Evolutionary conservation across 2,113 vertebrate species (phyloP), one percentile per base, ranked within the genome.

Genomic region (Gyps fulvus): DNA sequence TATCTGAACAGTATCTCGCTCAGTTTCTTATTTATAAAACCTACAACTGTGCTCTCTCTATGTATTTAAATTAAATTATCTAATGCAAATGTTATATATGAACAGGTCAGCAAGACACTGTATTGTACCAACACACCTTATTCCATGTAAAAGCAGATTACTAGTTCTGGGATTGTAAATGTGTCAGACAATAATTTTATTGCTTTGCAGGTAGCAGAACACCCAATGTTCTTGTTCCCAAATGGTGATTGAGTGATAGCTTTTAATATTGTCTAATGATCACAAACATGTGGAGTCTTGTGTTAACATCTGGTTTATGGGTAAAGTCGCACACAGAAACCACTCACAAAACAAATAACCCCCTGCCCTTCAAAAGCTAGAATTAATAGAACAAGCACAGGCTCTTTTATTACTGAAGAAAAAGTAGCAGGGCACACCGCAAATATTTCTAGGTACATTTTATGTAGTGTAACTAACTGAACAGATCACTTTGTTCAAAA

Each of bases 51-150:
- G 81, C 57, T 90, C 36, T 15, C 89, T 95, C 49, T 32, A 47
- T 87, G 90, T 97, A 97, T 97, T 98, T 98, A 98, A 98, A 98
- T 98, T 97, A 97, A 97, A 98, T 98, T 97, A 97, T 91, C 94
- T 95, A 98, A 98, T 96, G 96, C 83, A 97, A 98, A 97, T 97
- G 61, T 83, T 95, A 93, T 96, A 91, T 95, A 97, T 49, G 88
- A 98, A 91, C 57, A 94, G 89, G 93, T 92, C 96, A 97, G 96
- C 89, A 96, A 97, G 97, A 95, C 79, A 49, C 74, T 89, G 50
- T 63, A 90, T 96, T 93, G 83, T 93, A 97, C 95, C 87, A 87
- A 70, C 21, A 42, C 90, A 87, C 83, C 70, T 79, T 83, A 90
- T 86, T 94, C 94, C 79, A 63, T 8, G 69, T 87, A 93, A 98